Conservation (phyloP, 2,888 invertebrate species). For the Cyclophora albipunctata region DNA sequence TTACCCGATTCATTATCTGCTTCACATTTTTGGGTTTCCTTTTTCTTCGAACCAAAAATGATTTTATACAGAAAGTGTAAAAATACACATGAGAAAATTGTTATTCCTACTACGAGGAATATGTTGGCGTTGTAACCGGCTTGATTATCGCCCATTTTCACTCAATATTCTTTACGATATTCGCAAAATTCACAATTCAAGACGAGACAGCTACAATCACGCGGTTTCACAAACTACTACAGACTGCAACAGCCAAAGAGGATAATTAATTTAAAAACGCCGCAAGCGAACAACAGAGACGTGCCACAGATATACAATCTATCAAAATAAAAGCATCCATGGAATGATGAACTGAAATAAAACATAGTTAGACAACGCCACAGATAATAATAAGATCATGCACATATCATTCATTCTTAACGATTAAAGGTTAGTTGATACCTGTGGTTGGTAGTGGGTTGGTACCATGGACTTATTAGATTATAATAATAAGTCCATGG, state of each 20-base stretch:
- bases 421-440: too few species aligned
- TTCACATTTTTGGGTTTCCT: conserved; percentile 48
- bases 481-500: too few species aligned
- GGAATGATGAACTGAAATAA: too few species aligned
- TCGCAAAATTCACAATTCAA: conserved; percentile 20
- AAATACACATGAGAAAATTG: conserved; percentile 49
- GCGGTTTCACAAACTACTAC: conserved; percentile 46
- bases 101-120: conserved; percentile 42
- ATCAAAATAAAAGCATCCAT: too few species aligned
- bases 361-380: too few species aligned
- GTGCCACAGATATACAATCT: too few species aligned
- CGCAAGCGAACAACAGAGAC: too few species aligned
- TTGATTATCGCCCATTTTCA: conserved; percentile 63
- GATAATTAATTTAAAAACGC: conserved; percentile 6
- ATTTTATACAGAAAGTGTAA: conserved; percentile 57
- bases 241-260: conserved; percentile 14
- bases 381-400: too few species aligned
- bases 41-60: conserved; percentile 51
- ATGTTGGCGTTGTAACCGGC: conserved; percentile 49
- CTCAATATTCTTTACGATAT: conserved; percentile 45
- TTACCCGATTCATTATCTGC: conserved; percentile 56
- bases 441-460: too few species aligned
- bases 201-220: conserved; percentile 47
- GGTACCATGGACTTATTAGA: too few species aligned
- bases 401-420: too few species aligned